Evolutionary conservation across 2,113 vertebrate species (phyloP), one percentile per base, ranked within the genome.

Genomic region (Aegithalos caudatus): DNA sequence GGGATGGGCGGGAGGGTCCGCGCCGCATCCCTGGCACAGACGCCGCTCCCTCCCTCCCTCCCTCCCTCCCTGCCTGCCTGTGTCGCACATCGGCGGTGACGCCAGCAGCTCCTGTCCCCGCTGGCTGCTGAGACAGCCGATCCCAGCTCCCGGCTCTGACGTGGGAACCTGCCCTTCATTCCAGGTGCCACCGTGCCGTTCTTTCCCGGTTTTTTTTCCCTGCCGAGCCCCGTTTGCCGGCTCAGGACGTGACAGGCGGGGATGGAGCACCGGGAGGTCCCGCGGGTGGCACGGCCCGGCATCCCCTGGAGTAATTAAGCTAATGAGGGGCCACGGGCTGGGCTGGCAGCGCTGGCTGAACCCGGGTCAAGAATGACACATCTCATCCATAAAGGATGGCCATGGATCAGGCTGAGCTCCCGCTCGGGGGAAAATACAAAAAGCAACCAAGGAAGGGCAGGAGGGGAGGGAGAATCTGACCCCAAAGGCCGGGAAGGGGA

Each of bases 41-140:
- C 44, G 7, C 38, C 69, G 58, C 67, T 51, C 35, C 66, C 24
- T 58, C 42, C 33, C 50, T 60, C 54, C 16, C n/a, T 7, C 22
- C 33, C 48, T 56, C 14, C 37, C 6, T 20, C 40, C 40, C 12
- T 12, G 10, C 12, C 40, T 60, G 79, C 88, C 67, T 48, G 91
- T 88, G 85, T 85, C 92, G 86, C 94, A 79, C 94, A 90, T 67
- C 90, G 53, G 48, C 35, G 12, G 94, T 96, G 96, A 96, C 74
- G 88, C 85, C 90, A 97, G 95, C 94, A 80, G 54, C 95, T 97
- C 80, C 77, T 90, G 95, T 94, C 96, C 96, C 95, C 11, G n/a
- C 94, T 87, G 94, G 64, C 69, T 95, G 85, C 92, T 65, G 92
- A 85, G 90, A 25, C 53, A 29, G 85, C 90, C 65, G 87, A 81